A percentile compares a stretch with the other conserved stretches of the same genome.
These are phyloP conservation scores for Daboia siamensis DNA, from an alignment of 2,113 vertebrate species.

Conservation along the genomic window DNA sequence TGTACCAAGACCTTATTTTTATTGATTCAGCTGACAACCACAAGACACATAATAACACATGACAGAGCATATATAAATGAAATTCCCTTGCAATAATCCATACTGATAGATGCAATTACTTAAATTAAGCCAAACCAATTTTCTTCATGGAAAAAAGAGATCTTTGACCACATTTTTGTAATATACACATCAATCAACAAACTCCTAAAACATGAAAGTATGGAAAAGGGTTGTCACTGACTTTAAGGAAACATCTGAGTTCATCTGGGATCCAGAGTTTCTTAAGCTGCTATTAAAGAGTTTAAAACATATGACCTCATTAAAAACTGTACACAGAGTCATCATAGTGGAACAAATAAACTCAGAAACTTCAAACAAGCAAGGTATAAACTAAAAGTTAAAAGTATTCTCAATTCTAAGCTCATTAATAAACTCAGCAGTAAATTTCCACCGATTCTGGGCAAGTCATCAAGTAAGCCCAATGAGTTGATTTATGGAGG, in stretches of 20 bases:
- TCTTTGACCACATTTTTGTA: not conserved
- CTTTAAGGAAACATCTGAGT: constrained; percentile 6
- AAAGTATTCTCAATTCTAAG: not conserved
- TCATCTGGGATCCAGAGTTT: constrained; percentile 9
- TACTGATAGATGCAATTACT: not conserved
- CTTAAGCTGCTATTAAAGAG: constrained; percentile 13
- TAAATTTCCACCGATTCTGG: not conserved
- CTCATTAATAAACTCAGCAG: not conserved
- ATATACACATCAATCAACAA: not conserved
- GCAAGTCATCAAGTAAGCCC: not conserved
- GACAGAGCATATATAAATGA: not conserved
- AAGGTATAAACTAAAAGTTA: constrained; percentile 2
- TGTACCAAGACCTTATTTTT: not conserved
- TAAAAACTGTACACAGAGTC: constrained; percentile 1
- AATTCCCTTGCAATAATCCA: not conserved
- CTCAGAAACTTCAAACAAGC: not conserved
- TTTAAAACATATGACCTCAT: constrained; percentile 14
- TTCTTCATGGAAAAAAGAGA: not conserved
- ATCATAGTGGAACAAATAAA: not conserved
- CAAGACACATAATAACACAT: not conserved
- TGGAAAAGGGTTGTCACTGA: constrained; percentile 13
- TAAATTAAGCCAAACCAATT: not conserved
- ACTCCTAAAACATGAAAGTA: constrained; percentile 10
- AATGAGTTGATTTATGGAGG: not conserved
- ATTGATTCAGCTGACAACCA: not conserved